Conservation (phyloP, 2,888 invertebrate genomes). For the Ernsta delagoae region DNA sequence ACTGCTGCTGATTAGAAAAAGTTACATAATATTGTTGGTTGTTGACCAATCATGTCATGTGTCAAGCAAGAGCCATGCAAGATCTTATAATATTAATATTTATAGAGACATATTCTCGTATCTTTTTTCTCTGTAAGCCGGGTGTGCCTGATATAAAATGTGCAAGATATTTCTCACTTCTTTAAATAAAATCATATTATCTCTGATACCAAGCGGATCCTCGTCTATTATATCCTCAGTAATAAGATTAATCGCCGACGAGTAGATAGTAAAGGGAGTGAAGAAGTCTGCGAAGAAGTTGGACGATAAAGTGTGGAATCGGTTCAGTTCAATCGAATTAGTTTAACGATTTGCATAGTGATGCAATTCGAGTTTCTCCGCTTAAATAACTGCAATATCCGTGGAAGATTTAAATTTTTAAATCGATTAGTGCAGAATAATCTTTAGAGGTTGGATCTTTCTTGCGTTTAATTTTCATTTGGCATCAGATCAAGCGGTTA, state of each 20-base stretch:
- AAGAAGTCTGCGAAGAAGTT: constrained; percentile 25
- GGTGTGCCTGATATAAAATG: no score
- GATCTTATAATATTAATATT: no score
- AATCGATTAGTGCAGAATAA: neutral
- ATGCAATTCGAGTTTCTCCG: constrained; percentile 16
- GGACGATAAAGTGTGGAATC: constrained; percentile 29
- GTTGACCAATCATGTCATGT: no score
- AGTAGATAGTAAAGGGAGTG: constrained; percentile 6
- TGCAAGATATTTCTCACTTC: neutral
- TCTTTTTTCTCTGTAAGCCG: no score
- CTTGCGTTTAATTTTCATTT: neutral
- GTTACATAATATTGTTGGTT: no score
- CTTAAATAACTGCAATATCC: constrained; percentile 23
- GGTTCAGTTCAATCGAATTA: constrained; percentile 30
- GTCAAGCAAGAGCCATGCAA: no score
- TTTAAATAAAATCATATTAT: neutral
- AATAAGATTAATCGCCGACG: constrained; percentile 18
- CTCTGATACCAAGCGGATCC: neutral
- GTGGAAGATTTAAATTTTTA: constrained; percentile 15
- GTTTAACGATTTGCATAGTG: constrained; percentile 33
- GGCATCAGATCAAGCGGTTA: neutral
- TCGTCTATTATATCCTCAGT: constrained; percentile 5
- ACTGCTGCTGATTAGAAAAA: no score
- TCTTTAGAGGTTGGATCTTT: neutral
- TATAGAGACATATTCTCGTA: no score